Base-by-base conservation (phyloP, 2,797 vertebrate species). In the Girardinus metallicus region DNA sequence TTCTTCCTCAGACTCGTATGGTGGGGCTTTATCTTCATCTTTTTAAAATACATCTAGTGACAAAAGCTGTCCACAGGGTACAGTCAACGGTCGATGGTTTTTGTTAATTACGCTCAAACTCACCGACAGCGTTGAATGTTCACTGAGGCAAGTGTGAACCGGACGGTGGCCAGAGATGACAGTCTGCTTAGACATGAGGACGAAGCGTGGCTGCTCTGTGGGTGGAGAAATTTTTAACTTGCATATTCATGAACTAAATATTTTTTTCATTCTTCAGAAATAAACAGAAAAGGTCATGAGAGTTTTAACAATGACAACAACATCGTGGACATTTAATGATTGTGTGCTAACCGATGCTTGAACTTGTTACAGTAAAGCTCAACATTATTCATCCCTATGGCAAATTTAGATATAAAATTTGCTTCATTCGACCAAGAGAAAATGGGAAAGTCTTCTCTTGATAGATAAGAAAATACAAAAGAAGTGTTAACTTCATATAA, bases 51-150 rank as follows among this genome's bases (percentile, higher is more conserved):
- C 51, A 26, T 34, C 2, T 64, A 76, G 79, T 55, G 90, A 89
- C 85, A 94, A 92, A 89, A 93, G 95, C 96, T 94, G 94, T 96
- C 97, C 96, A 93, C 96, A 97, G 97, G 98, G 98, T 97, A 99
- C 98, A 99, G 96, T 99, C 98, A 99, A 99, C 98, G 98, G 98
- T 99, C 98, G 98, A 99, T 99, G 98, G 98, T 99, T 99, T 95
- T 95, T 95, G 97, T 96, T 95, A 95, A 96, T 96, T 96, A 64
- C 97, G 96, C 95, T 96, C 94, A 99, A 99, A 99, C 97, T 98
- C 97, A 98, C 97, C 97, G 97, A 98, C 97, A 98, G 97, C 97
- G 97, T 98, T 98, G 97, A 98, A 98, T 98, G 97, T 98, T 98
- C 97, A 95, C 96, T 90, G 96, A 93, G 95, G 96, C 95, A 93